Percentiles rank a stretch among this genome's conserved stretches.
Conservation (phyloP, 1,140 invertebrate genomes). For the Pseudomyrmex dendroicus region DNA sequence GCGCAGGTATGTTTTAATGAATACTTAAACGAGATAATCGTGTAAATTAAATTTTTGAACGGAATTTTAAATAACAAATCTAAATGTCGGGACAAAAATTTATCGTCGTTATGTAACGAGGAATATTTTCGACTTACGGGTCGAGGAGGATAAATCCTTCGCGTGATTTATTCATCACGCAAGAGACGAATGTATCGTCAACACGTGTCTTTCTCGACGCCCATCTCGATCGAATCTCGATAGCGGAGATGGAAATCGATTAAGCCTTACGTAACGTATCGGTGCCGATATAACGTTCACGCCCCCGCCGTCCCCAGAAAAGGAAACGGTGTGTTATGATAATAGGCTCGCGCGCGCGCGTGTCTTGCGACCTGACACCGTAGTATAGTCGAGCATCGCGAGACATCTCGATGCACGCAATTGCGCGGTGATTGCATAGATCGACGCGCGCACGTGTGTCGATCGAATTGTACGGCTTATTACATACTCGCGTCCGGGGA, state of each 20-base stretch:
- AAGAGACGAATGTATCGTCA: background rate
- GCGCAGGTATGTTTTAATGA: background rate
- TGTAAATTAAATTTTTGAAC: background rate
- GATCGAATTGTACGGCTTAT: conserved; percentile 6
- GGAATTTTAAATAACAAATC: background rate
- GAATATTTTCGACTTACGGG: background rate
- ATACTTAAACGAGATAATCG: background rate
- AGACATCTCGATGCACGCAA: conserved; percentile 38
- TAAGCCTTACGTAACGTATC: conserved; percentile 60
- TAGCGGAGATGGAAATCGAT: conserved; percentile 44
- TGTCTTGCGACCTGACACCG: conserved; percentile 22
- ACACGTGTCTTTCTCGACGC: conserved; percentile 39
- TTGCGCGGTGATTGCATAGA: conserved; percentile 31
- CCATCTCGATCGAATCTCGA: conserved; percentile 5
- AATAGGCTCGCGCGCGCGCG: conserved; percentile 48
- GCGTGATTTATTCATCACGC: conserved; percentile 13
- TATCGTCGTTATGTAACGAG: background rate
- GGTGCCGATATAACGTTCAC: conserved; percentile 56
- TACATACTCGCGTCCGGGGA: background rate
- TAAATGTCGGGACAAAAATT: background rate
- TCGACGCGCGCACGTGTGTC: conserved; percentile 3
- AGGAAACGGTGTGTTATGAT: conserved; percentile 63
- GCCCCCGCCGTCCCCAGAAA: conserved; percentile 64
- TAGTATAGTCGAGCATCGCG: background rate
- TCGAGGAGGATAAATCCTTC: background rate